These are phyloP conservation scores for Helicolenus hilgendorfi DNA, from an alignment of 2,797 vertebrate species.

Conservation along the genomic window DNA sequence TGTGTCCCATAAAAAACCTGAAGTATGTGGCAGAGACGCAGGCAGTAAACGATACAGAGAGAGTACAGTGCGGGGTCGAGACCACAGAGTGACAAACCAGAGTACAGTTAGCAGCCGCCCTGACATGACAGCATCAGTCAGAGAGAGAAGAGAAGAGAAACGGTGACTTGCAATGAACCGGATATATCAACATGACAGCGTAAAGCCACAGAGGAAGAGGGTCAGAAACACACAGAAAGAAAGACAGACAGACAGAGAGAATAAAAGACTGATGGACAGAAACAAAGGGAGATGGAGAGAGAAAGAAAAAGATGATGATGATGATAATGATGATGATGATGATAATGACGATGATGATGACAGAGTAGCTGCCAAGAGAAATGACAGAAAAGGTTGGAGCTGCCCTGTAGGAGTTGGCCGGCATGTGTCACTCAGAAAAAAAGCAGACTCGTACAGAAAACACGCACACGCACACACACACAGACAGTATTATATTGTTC, in stretches of 20 bases:
- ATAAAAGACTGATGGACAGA: constrained; percentile 7
- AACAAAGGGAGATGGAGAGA: not conserved
- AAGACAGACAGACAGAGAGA: not conserved
- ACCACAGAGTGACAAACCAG: constrained; percentile 45
- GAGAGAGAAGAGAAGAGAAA: not conserved
- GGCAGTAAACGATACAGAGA: not conserved
- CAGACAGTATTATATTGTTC: not conserved
- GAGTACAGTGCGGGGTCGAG: not conserved
- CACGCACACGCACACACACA: constrained; percentile 20
- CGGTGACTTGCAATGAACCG: constrained; percentile 4
- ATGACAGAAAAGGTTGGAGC: constrained; percentile 79
- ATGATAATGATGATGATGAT: constrained; percentile 45
- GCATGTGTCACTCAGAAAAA: constrained; percentile 71
- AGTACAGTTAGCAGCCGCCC: constrained; percentile 8
- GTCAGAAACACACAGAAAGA: constrained; percentile 22
- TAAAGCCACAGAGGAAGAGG: constrained; percentile 25
- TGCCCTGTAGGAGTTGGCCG: constrained; percentile 51
- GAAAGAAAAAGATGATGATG: not conserved
- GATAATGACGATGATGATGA: constrained; percentile 54
- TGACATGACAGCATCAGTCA: constrained; percentile 40
- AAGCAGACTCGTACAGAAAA: constrained; percentile 11
- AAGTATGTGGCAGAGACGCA: not conserved
- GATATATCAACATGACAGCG: constrained; percentile 43
- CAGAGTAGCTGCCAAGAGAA: constrained; percentile 49
- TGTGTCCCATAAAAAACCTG: not conserved